Base-by-base conservation (phyloP, 2,797 vertebrate species). In the Calcarius lapponicus region DNA sequence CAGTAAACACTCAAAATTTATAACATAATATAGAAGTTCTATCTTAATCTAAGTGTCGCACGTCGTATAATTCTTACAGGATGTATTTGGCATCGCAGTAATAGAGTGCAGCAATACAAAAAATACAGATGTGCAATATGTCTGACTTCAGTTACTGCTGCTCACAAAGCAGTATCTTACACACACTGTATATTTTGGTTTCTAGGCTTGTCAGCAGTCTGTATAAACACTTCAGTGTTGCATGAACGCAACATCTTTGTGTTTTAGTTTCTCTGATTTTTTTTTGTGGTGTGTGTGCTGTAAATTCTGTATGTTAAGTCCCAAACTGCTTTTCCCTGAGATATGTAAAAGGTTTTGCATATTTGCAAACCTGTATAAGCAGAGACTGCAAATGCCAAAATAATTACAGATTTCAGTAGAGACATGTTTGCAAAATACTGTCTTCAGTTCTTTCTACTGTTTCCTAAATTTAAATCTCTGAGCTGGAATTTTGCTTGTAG, bases 131-230 rank as follows among this genome's bases (percentile, higher is more conserved):
- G 45, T 80, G 40, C 56, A 60, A 7, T 74, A 53, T 50, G 61
- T 71, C 72, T 91, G 89, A 81, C 65, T 90, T 80, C 67, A 88
- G 11, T 92, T 94, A 69, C 31, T 80, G 85, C 72, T 60, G 34
- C 80, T 94, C 82, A 58, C 10, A 5, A 73, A 74, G 72, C 76
- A 80, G 29, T 65, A 34, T 96, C 82, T 80, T 80, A 38, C 2
- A 14, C 58, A 75, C 50, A 6, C 70, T 66, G 34, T 80, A 73
- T 75, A 45, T 88, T 92, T 93, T 86, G 66, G 42, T 79, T 92
- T 90, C 79, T 86, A 17, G 54, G 54, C 79, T 91, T 90, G 81
- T 94, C 92, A 91, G 80, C 72, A 83, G 73, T 50, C 70, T 67
- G 29, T 69, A 57, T 62, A 79, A 94, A 79, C 66, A 73, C 73